phyloP scores from a whole-genome alignment of 2,888 invertebrate species.

The Sarcophaga carnaria region DNA sequence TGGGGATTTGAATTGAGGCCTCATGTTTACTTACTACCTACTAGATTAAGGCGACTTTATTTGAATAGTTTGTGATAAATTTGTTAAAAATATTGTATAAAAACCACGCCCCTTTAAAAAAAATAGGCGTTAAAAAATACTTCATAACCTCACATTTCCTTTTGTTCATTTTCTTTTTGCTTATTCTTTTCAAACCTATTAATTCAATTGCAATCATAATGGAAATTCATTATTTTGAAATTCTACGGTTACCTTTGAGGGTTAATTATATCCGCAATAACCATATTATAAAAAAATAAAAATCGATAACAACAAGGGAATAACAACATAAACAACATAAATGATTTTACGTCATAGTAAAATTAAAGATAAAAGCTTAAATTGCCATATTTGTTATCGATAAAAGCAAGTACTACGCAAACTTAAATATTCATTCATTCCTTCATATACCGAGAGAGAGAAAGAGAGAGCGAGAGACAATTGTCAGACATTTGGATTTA shows the following conservation, averaged over 20 bases:
- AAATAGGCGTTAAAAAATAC: too few relatives aligned
- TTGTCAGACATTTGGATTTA: background rate
- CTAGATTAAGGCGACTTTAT: too few relatives aligned
- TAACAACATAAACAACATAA: slow-evolving; percentile 22
- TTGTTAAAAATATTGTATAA: too few relatives aligned
- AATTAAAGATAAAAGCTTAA: slow-evolving; percentile 23
- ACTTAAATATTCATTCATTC: background rate
- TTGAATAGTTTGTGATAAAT: too few relatives aligned
- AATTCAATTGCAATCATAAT: background rate
- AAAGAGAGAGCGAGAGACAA: background rate
- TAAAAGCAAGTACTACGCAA: background rate
- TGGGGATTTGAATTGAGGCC: too few relatives aligned
- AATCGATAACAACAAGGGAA: slow-evolving; percentile 22
- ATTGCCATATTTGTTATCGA: background rate
- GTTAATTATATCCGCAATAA: slow-evolving; percentile 32
- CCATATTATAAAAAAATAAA: background rate
- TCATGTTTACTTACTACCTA: too few relatives aligned
- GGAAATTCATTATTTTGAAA: background rate
- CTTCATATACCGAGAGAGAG: background rate
- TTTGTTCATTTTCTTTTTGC: background rate
- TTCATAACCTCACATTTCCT: background rate
- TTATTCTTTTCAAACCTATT: background rate
- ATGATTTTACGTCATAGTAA: slow-evolving; percentile 43
- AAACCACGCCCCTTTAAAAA: too few relatives aligned
- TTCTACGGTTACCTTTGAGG: background rate